Conservation (phyloP, 2,113 vertebrate species). For the Pteropus alecto region DNA sequence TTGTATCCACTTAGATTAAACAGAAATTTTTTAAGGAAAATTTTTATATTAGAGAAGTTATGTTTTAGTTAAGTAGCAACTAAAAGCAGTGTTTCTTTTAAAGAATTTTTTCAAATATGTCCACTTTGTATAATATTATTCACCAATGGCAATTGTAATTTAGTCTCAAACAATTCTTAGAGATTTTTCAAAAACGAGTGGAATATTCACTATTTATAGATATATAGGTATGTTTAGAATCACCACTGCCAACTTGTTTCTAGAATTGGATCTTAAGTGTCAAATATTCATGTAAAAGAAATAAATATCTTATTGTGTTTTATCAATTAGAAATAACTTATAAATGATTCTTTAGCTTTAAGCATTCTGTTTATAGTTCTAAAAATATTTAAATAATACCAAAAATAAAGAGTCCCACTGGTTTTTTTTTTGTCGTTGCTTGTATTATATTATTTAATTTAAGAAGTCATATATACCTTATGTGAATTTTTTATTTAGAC, state of each 20-base stretch:
- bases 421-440: not conserved
- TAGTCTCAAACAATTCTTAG: not conserved
- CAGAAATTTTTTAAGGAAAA: not conserved
- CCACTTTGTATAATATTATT: not conserved
- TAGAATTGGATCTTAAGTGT: not conserved
- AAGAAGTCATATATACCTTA: not conserved
- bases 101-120: not conserved
- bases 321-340: not conserved
- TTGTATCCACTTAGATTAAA: not conserved
- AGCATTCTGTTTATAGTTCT: constrained; percentile 8
- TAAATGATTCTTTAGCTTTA: not conserved
- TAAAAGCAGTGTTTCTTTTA: not conserved
- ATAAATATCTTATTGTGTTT: not conserved
- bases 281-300: constrained; percentile 30
- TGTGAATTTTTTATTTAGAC: constrained; percentile 25
- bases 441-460: constrained; percentile 2
- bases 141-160: not conserved
- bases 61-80: constrained; percentile 11
- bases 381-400: constrained; percentile 21
- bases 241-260: not conserved
- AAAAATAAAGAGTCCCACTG: not conserved
- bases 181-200: not conserved
- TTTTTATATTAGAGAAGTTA: not conserved
- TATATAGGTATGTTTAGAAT: not conserved
- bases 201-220: not conserved